Evolutionary conservation across 2,113 vertebrate species (phyloP).

Genomic region (Casuarius casuarius): DNA sequence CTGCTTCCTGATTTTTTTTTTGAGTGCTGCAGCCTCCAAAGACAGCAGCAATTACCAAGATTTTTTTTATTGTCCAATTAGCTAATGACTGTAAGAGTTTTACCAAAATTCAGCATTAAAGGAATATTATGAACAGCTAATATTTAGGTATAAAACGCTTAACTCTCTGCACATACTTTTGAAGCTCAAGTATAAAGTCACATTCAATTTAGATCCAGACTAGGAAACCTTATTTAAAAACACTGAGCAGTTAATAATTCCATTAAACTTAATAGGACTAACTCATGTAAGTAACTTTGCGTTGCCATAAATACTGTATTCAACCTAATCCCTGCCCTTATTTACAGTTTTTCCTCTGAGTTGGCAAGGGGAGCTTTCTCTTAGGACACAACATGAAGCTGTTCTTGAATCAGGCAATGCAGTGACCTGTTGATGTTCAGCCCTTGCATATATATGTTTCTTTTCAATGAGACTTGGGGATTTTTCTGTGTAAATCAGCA

Average conservation of each 20-base stretch:
- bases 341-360: neutral
- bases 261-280: neutral
- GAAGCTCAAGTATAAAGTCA: conserved; percentile 15
- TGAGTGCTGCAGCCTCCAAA: neutral
- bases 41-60: neutral
- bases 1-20: conserved; percentile 14
- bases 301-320: neutral
- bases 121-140: conserved; percentile 21
- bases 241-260: conserved; percentile 18
- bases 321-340: neutral
- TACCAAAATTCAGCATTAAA: conserved; percentile 27
- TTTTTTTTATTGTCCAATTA: conserved; percentile 30
- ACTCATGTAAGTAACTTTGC: neutral
- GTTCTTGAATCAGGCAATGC: neutral
- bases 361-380: neutral
- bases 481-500: neutral
- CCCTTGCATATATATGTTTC: neutral
- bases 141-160: neutral
- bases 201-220: neutral
- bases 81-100: neutral
- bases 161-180: neutral
- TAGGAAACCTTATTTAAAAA: conserved; percentile 11
- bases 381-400: neutral
- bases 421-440: neutral
- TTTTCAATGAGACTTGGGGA: neutral